Evolutionary conservation across 2,113 vertebrate species (phyloP).

Genomic region (Crocuta crocuta): DNA sequence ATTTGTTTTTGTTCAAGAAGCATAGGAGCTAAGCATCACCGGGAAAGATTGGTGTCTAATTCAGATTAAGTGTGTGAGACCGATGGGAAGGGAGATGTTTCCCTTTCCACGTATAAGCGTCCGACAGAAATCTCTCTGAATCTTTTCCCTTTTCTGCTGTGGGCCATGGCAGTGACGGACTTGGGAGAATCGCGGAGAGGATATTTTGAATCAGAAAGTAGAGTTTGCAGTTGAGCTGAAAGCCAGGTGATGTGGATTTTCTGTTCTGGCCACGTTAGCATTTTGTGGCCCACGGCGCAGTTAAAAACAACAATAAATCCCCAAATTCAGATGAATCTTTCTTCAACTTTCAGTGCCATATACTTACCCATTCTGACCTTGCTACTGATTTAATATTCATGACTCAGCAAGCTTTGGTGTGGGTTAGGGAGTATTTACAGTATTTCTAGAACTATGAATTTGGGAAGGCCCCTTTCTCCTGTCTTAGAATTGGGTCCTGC

Average conservation of each 20-base stretch:
- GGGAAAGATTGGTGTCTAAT: constrained; percentile 48
- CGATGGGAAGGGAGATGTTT: background rate
- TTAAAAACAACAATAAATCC: constrained; percentile 52
- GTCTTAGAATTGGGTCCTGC: constrained; percentile 6
- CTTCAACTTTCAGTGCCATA: background rate
- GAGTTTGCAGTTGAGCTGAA: constrained; percentile 30
- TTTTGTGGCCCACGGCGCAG: constrained; percentile 4
- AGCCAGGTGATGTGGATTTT: constrained; percentile 44
- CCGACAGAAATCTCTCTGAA: background rate
- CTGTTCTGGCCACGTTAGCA: background rate
- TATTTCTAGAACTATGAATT: constrained; percentile 57
- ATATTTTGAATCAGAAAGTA: constrained; percentile 8
- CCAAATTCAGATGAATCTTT: constrained; percentile 54
- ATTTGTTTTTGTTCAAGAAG: constrained; percentile 54
- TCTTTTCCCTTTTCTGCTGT: constrained; percentile 26
- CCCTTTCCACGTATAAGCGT: background rate
- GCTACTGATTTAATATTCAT: constrained; percentile 77
- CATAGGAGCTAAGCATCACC: background rate
- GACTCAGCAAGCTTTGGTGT: constrained; percentile 76
- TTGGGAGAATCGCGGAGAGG: constrained; percentile 1
- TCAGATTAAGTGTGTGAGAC: constrained; percentile 26
- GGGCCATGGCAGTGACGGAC: background rate
- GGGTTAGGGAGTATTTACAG: constrained; percentile 44
- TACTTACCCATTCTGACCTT: constrained; percentile 54
- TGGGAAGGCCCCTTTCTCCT: background rate